These are phyloP conservation scores for Platanista minor DNA, from an alignment of 2,113 vertebrate species.

Conservation along the genomic window DNA sequence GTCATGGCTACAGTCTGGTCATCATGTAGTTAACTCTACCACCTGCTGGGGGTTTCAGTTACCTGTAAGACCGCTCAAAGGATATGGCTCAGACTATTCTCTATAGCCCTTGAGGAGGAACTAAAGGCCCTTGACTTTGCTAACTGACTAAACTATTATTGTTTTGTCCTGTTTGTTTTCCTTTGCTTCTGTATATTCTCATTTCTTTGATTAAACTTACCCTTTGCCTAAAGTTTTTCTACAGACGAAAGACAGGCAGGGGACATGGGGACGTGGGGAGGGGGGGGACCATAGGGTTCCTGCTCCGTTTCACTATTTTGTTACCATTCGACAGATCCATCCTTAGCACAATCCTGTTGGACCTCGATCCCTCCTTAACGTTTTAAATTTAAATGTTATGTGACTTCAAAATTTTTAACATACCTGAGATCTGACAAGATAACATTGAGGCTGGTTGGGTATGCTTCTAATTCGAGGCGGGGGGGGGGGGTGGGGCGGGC, in stretches of 20 bases:
- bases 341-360: neutral
- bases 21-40: neutral
- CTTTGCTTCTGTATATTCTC: neutral
- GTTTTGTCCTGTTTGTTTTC: neutral
- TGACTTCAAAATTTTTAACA: neutral
- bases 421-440: neutral
- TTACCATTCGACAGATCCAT: neutral
- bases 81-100: neutral
- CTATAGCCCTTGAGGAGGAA: neutral
- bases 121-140: neutral
- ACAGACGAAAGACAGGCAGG: neutral
- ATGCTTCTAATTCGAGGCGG: too few species aligned
- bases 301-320: neutral
- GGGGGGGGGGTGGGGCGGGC: too few species aligned
- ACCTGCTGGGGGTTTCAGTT: neutral
- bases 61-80: neutral
- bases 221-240: neutral
- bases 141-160: neutral
- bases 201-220: neutral
- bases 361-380: neutral
- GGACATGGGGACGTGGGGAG: neutral
- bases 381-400: slow-evolving; percentile 5
- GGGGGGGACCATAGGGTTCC: neutral
- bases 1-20: neutral
- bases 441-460: neutral